These are phyloP conservation scores for Drosophila neutralis DNA, from an alignment of 2,888 invertebrate genomes.

Conservation along the genomic window DNA sequence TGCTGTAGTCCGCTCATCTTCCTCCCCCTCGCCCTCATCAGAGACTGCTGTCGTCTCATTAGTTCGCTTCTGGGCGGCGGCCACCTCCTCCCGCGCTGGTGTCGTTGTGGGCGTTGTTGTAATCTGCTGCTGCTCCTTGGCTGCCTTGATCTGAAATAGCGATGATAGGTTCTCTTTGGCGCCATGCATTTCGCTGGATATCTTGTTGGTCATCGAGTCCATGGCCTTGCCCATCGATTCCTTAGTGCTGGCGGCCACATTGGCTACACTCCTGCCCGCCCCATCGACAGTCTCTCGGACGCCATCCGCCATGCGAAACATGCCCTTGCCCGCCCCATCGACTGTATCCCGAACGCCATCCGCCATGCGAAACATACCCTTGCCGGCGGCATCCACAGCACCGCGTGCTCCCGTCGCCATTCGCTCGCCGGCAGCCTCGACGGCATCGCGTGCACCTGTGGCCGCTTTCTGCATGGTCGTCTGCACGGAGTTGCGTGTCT, in stretches of 20 bases:
- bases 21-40: conserved; percentile 63
- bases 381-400: conserved; percentile 66
- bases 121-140: conserved; percentile 55
- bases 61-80: conserved; percentile 44
- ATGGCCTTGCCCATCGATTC: conserved; percentile 70
- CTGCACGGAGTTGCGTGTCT: conserved; percentile 57
- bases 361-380: conserved; percentile 61
- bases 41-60: conserved; percentile 56
- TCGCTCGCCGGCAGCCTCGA: conserved; percentile 52
- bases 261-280: conserved; percentile 70
- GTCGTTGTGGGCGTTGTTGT: conserved; percentile 50
- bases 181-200: conserved; percentile 73
- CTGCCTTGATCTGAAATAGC: conserved; percentile 76
- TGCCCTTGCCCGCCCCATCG: conserved; percentile 60
- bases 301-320: conserved; percentile 61
- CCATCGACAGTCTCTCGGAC: conserved; percentile 62
- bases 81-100: conserved; percentile 43
- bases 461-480: conserved; percentile 59
- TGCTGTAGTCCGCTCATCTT: conserved; percentile 84
- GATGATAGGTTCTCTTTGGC: conserved; percentile 79
- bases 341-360: conserved; percentile 68
- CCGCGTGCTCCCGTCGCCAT: conserved; percentile 59
- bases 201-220: conserved; percentile 72
- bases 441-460: conserved; percentile 54
- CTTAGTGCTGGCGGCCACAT: conserved; percentile 64